phyloP scores from a whole-genome alignment of 92 coral and sea anemone species.

The Zoanthus solanderi region DNA sequence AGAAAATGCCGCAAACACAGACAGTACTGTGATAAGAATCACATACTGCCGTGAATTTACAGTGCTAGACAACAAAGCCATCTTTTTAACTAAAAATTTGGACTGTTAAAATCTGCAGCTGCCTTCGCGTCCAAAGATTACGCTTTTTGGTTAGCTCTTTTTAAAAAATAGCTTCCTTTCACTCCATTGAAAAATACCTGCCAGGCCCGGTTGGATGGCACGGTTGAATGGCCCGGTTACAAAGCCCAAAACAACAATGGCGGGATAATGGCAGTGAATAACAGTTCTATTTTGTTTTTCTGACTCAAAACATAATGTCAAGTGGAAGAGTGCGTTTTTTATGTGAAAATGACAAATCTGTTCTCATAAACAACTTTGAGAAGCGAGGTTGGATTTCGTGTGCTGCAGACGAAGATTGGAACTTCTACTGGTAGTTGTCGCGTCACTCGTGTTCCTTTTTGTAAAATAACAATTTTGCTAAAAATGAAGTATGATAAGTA shows the following conservation, averaged over 20 bases:
- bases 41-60: conserved; percentile 50
- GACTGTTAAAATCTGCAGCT: background rate
- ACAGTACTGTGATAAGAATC: conserved; percentile 63
- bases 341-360: conserved; percentile 93
- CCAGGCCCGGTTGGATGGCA: conserved; percentile 28
- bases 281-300: background rate
- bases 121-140: background rate
- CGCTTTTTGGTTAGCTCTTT: background rate
- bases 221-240: conserved; percentile 24
- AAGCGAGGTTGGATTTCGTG: conserved; percentile 99
- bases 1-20: conserved; percentile 76
- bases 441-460: background rate
- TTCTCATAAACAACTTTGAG: conserved; percentile 95
- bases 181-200: background rate
- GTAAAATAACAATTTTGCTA: background rate
- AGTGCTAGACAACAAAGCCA: conserved; percentile 30
- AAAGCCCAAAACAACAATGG: background rate
- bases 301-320: conserved; percentile 40
- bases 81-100: background rate
- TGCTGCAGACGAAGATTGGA: conserved; percentile 98
- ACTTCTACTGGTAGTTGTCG: conserved; percentile 85
- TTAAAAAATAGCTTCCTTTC: background rate
- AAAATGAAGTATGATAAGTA: background rate
- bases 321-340: conserved; percentile 85
- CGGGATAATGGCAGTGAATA: background rate